Percentiles rank a stretch among this genome's conserved stretches.
These are phyloP conservation scores for Gobio occitaniae DNA, from an alignment of 2,797 vertebrate genomes.

Conservation along the genomic window DNA sequence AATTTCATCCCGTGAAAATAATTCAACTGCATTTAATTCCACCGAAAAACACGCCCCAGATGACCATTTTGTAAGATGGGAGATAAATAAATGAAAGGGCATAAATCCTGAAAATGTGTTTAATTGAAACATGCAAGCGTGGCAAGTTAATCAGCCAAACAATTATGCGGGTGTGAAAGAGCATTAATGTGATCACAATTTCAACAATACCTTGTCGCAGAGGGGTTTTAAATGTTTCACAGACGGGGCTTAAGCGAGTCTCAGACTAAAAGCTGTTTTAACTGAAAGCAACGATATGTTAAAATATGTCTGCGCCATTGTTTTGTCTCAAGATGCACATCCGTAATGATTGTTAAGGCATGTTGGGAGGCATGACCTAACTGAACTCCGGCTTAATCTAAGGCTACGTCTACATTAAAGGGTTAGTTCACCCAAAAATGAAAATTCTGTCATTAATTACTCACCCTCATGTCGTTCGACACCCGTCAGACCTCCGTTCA, in stretches of 20 bases:
- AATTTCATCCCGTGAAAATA: constrained; percentile 48
- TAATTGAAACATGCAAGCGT: constrained; percentile 64
- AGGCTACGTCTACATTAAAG: too few species aligned
- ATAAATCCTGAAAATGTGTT: constrained; percentile 38
- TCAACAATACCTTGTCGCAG: constrained; percentile 45
- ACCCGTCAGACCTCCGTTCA: too few species aligned
- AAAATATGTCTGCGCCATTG: background rate
- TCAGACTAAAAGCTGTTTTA: background rate
- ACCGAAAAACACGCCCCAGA: constrained; percentile 22
- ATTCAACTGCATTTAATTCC: constrained; percentile 51
- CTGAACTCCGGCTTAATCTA: background rate
- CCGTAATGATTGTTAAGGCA: too few species aligned
- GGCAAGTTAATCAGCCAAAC: constrained; percentile 62
- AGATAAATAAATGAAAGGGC: constrained; percentile 51
- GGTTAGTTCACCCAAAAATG: too few species aligned
- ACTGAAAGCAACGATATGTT: background rate
- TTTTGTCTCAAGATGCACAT: too few species aligned
- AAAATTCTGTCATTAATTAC: too few species aligned
- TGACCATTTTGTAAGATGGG: constrained; percentile 47
- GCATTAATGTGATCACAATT: constrained; percentile 63
- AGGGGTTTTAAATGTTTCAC: constrained; percentile 31
- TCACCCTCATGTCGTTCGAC: too few species aligned
- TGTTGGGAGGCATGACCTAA: background rate
- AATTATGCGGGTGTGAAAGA: constrained; percentile 59
- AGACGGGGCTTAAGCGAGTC: background rate